Base-by-base conservation (phyloP, 2,888 invertebrate genomes). In the Acrobasis consociella region DNA sequence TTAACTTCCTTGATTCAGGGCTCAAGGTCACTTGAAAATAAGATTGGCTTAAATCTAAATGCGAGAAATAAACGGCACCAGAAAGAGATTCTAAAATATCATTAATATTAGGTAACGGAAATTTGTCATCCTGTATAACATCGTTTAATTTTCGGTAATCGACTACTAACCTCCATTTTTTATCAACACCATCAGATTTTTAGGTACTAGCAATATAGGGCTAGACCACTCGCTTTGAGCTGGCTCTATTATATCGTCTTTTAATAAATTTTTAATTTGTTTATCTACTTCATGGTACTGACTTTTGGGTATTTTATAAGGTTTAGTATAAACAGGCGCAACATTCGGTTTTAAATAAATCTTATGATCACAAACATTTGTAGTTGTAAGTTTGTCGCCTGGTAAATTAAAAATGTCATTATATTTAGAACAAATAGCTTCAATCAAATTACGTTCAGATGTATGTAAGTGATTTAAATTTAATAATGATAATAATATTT, bases 111-210 rank as follows among this genome's bases (percentile, higher is more conserved):
- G 42, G 42, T 1, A 42, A 11, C 1, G 11, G 42, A 42, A 62
- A 66, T 37, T 58, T 65, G 17, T 67, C 65, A 51, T 67, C 56
- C 49, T 55, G 9, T 46, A 67, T 64, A n/a, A n/a, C 38, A 5
- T 65, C 52, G 50, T 65, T 67, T 7, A 67, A 22, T 49, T 65
- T 64, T 22, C 65, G 37, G 22, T 63, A 65, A 58, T 65, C 67
- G 5, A 65, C 56, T 5, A 65, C 65, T 11, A 67, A 49, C 13
- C 64, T 49, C 65, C 64, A 65, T 42, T 62, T 67, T 62, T 65
- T 66, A 17, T 49, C 22, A n/a, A 53, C 56, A 31, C 11, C 39
- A 59, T 64, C 66, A 22, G 13, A 22, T 55, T 64, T 66, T 66
- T 66, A 3, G 63, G 64, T 31, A 66, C 64, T 17, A 64, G 55